Evolutionary conservation across 92 coral and sea anemone species (phyloP), one percentile per base, ranked within the genome.

Genomic region (Actinernus sp.): DNA sequence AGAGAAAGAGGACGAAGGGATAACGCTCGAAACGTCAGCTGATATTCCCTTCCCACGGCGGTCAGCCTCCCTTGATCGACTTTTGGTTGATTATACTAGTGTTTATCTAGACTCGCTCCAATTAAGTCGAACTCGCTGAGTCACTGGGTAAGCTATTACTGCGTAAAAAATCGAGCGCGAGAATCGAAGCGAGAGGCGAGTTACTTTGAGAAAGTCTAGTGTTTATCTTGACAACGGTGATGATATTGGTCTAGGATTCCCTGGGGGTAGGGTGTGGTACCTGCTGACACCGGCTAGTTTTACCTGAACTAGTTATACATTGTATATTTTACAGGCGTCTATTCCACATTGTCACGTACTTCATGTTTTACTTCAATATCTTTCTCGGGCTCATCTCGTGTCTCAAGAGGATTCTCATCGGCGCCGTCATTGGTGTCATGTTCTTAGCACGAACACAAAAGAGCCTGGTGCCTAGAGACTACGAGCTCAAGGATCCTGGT

Each of bases 401-500:
- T 32, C 64, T 88, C 17, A 78, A 63, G 32, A 86, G 97, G 2
- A 63, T 87, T 46, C 18, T 91, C 33, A 63, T 77, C 22, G 91
- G 91, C 8, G 66, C 86, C 20, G 38, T 81, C 24, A 43, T 83
- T 26, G 93, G 97, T 0, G 91, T 77, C n/a, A 10, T 87, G 84
- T 87, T 91, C 55, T 91, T 91, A 11, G 88, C 82, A 17, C 70
- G 97, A 55, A 60, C 78, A 34, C 97, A 91, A 66, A 87, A 91
- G 58, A 91, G 97, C 49, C 57, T 81, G 30, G 26, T 91, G 39
- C 65, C 97, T 41, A 83, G 93, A 31, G 93, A 91, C 71, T 87
- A 59, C 58, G 97, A 91, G 26, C 78, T 91, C 59, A 71, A 11
- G 48, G 97, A 91, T 45, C 97, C 97, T 32, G 97, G 97, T 91